A percentile compares a stretch with the other conserved stretches of the same genome.
Evolutionary conservation across 1,140 invertebrate genomes (phyloP).

Genomic region (Luehdorfia chinensis): DNA sequence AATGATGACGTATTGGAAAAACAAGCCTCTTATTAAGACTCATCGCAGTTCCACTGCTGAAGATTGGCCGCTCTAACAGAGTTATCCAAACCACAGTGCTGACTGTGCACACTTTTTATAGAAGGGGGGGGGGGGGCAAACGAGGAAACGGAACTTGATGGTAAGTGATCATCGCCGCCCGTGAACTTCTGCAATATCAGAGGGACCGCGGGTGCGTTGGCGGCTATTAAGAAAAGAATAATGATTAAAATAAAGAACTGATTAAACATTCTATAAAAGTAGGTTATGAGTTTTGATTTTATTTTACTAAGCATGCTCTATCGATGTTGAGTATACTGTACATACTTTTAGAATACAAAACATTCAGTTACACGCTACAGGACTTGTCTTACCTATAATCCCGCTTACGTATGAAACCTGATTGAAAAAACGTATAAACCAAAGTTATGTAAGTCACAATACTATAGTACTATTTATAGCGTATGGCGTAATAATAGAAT

Average conservation of each 20-base stretch:
- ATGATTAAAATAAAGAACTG: not conserved
- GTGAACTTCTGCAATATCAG: too few relatives aligned
- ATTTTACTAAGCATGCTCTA: not conserved
- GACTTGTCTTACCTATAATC: not conserved
- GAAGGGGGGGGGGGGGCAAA: too few relatives aligned
- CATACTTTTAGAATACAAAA: not conserved
- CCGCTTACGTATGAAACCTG: not conserved
- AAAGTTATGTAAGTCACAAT: not conserved
- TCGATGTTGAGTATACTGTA: not conserved
- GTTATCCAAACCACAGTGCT: too few relatives aligned
- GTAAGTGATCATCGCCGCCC: too few relatives aligned
- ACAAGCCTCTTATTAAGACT: too few relatives aligned
- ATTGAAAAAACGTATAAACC: not conserved
- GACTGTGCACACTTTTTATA: too few relatives aligned
- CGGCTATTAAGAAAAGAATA: too few relatives aligned
- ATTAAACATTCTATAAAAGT: not conserved
- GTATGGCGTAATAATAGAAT: not conserved
- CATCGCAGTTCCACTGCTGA: too few relatives aligned
- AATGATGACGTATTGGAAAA: too few relatives aligned
- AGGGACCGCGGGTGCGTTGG: too few relatives aligned
- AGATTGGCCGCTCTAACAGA: too few relatives aligned
- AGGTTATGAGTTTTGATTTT: not conserved
- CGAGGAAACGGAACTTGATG: too few relatives aligned
- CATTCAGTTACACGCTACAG: not conserved
- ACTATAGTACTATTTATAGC: not conserved